phyloP scores from a whole-genome alignment of 1,140 invertebrate species.

The Ganaspis sp. region DNA sequence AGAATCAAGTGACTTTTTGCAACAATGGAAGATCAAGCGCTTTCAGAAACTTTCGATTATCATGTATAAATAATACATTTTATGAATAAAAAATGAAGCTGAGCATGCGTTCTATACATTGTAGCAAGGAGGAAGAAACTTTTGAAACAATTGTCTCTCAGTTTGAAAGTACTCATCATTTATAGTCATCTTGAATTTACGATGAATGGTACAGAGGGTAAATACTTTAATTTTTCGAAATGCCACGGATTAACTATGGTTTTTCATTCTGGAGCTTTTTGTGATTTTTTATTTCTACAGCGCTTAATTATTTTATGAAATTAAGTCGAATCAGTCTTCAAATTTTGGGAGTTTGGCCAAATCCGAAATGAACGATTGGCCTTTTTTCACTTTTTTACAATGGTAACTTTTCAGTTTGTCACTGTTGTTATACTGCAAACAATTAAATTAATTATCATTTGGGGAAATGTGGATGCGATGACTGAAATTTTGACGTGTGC shows the following conservation, averaged over 20 bases:
- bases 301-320: background rate
- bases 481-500: conserved; percentile 38
- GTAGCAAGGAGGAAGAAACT: background rate
- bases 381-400: background rate
- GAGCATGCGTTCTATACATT: background rate
- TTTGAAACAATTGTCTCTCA: background rate
- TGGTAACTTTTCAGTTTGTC: background rate
- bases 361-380: background rate
- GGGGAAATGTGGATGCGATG: conserved; percentile 39
- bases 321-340: conserved; percentile 21
- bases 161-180: background rate
- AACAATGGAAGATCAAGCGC: too few species aligned
- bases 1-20: too few species aligned
- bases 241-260: too few species aligned
- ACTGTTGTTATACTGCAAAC: conserved; percentile 37
- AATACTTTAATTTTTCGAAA: too few species aligned
- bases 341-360: conserved; percentile 40
- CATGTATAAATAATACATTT: too few species aligned
- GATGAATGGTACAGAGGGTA: background rate
- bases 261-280: too few species aligned
- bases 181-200: background rate
- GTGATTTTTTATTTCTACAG: background rate
- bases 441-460: conserved; percentile 36
- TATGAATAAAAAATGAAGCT: too few species aligned
- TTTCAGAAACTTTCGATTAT: too few species aligned